phyloP scores from a whole-genome alignment of 2,888 invertebrate species.

The Oligia latruncula region DNA sequence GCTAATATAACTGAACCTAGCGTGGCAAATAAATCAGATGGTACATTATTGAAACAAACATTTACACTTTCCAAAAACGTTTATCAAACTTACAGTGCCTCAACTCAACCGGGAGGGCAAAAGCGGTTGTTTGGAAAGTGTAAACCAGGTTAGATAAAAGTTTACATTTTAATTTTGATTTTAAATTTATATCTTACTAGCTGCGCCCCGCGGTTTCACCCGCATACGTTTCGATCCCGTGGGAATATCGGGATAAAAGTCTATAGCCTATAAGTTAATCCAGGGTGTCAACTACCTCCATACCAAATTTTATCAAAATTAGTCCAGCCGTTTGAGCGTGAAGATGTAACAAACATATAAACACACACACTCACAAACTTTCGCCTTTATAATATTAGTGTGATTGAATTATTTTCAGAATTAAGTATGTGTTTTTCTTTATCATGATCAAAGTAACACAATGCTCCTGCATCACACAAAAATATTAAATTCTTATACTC shows the following conservation, averaged over 20 bases:
- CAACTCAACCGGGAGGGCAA: constrained; percentile 59
- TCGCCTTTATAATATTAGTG: too few species aligned
- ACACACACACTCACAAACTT: too few species aligned
- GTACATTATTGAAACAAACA: constrained; percentile 61
- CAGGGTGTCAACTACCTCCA: too few species aligned
- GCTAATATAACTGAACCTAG: constrained; percentile 45
- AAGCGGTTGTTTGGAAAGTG: constrained; percentile 81
- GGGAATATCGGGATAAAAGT: too few species aligned
- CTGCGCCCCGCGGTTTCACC: too few species aligned
- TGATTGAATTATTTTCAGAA: background rate
- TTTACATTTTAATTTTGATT: background rate
- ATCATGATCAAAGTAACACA: background rate
- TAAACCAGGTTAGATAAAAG: constrained; percentile 78
- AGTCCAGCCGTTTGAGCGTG: too few species aligned
- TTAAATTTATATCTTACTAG: background rate
- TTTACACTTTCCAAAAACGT: constrained; percentile 68
- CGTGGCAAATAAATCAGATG: constrained; percentile 64
- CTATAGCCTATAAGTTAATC: too few species aligned
- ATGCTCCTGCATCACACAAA: background rate
- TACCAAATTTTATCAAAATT: too few species aligned
- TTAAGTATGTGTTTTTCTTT: background rate
- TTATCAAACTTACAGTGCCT: constrained; percentile 46
- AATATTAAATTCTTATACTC: background rate
- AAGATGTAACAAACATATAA: too few species aligned
- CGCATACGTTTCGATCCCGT: too few species aligned